Conservation (phyloP, 2,797 vertebrate species). For the Oreortyx pictus region DNA sequence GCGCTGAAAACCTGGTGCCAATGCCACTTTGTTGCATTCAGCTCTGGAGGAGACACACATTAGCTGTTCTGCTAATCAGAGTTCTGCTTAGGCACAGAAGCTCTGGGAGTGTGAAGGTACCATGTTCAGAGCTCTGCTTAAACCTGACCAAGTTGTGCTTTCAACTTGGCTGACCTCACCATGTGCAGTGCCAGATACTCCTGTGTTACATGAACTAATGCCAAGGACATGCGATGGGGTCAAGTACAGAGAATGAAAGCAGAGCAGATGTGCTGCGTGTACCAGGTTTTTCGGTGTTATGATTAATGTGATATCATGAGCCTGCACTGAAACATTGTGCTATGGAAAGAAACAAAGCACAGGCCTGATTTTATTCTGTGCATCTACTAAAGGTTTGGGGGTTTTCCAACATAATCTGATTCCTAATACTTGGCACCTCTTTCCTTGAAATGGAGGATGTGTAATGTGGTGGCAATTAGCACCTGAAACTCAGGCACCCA, state of each 20-base stretch:
- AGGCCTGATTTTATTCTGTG: not conserved
- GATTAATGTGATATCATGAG: not conserved
- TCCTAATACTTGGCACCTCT: not conserved
- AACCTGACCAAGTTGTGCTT: not conserved
- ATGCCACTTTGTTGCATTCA: rapidly evolving
- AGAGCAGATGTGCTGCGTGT: constrained; percentile 39
- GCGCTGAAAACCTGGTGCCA: rapidly evolving
- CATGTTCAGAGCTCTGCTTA: not conserved
- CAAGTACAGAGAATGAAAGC: constrained; percentile 12
- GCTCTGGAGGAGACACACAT: not conserved
- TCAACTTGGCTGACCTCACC: not conserved
- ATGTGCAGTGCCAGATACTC: not conserved
- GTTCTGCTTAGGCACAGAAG: not conserved
- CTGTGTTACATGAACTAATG: not conserved
- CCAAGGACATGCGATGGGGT: constrained; percentile 4
- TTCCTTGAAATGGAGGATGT: not conserved
- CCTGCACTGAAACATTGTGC: not conserved
- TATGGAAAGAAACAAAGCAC: constrained; percentile 25
- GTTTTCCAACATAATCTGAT: not conserved
- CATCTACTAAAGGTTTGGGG: not conserved
- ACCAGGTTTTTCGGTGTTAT: not conserved
- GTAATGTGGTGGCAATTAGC: not conserved
- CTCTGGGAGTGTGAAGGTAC: not conserved
- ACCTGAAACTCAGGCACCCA: not conserved
- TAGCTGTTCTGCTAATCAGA: not conserved